Base-by-base conservation (phyloP, 2,797 vertebrate genomes). In the Forpus xanthops region DNA sequence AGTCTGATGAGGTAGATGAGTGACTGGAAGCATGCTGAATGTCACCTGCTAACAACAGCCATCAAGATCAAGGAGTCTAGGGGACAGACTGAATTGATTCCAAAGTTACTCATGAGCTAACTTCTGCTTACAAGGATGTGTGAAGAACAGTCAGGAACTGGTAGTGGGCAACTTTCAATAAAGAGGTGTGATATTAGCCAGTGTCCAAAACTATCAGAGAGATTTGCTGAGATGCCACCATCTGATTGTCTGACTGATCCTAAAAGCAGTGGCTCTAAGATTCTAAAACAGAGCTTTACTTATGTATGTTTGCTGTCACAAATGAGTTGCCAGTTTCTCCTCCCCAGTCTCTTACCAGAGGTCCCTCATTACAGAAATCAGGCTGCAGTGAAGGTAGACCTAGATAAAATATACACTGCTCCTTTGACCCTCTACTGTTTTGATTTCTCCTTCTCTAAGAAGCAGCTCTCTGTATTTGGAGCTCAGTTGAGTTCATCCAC, bases 11-110 rank as follows among this genome's bases (percentile, higher is more conserved):
- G 56, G 56, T n/a, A 61, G 71, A 64, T 82, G 33, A 24, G 33
- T 66, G 31, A 67, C 74, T 89, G 71, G 68, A 90, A 85, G 33
- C 50, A 79, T 37, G 62, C 35, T 92, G 87, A 95, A 94, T 71
- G 15, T 47, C 78, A 61, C 50, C 74, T 81, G 56, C 77, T 80
- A 90, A 64, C 64, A 88, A 62, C 50, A 83, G 77, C 28, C 80
- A 91, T 90, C 77, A 85, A 27, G 67, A 67, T 53, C 61, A 70
- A 85, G 74, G 18, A 67, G 28, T 41, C 55, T 85, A 66, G 60
- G 39, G 44, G 55, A 13, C 44, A 95, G 33, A 74, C 25, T 74
- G 77, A 88, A 77, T 24, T 55, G 87, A 50, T 88, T 82, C 56
- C n/a, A 37, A 91, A 82, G 55, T 73, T 45, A 62, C 60, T 79